Base-by-base conservation (phyloP, 2,113 vertebrate species). In the Phodopus roborovskii region DNA sequence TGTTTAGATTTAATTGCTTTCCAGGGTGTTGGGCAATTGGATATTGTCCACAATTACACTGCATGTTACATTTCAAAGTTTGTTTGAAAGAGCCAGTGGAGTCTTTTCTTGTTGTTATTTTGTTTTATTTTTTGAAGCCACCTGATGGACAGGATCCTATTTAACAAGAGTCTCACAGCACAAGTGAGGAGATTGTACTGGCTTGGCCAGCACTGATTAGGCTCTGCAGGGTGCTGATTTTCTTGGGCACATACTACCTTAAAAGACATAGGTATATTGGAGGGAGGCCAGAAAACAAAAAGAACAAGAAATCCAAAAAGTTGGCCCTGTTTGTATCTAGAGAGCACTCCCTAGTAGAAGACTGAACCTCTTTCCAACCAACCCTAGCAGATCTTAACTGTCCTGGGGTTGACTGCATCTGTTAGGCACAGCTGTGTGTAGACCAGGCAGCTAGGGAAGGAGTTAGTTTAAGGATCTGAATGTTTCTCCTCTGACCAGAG, bases 1-100 rank as follows among this genome's bases (percentile, higher is more conserved):
- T 95, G 88, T 95, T 95, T 94, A 92, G 94, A 66, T 97, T 97
- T 95, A 84, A 81, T 94, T 97, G 95, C 92, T 96, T 97, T 97
- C 94, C 36, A 70, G 88, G 77, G 93, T 88, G 66, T 77, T 96
- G 78, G 91, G 88, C 92, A 95, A 96, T 94, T 94, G 50, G 95
- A 26, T 92, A 36, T 95, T 88, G 70, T 96, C 45, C 74, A 22
- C 88, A 50, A 22, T 86, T 86, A 86, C 42, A 68, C 78, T 53
- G 0, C 33, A 28, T 90, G 88, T 92, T 81, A 58, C 39, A 71
- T 90, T n/a, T n/a, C 58, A 93, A 90, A 90, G 78, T 88, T 82
- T 83, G 56, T 91, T 90, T 94, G 90, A 96, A 90, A 88, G 50
- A 97, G 48, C 75, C 58, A 90, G 13, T 36, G 13, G 62, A n/a